These are phyloP conservation scores for Xenopus borealis DNA, from an alignment of 2,113 vertebrate species.

Conservation along the genomic window DNA sequence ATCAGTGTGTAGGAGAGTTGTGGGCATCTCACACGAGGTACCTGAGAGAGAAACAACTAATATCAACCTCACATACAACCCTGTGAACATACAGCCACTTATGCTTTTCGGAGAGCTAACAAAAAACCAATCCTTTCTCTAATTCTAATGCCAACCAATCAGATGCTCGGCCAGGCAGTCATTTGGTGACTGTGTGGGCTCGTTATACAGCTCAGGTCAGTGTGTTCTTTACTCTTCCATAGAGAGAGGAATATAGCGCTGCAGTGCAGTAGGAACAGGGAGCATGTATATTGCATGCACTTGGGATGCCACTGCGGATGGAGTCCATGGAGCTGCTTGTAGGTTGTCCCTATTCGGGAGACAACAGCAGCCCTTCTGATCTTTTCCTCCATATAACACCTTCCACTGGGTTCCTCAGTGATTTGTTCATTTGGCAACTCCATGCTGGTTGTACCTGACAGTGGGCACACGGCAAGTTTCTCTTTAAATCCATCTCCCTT, in stretches of 20 bases:
- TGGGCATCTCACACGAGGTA: no score
- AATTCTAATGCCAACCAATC: slow-evolving; percentile 23
- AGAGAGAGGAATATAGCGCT: not conserved
- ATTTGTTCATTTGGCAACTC: no score
- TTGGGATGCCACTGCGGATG: slow-evolving; percentile 12
- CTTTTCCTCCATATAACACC: not conserved
- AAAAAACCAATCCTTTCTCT: slow-evolving; percentile 3
- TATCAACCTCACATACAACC: no score
- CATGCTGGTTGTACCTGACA: no score
- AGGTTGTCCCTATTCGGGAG: not conserved
- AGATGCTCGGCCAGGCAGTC: not conserved
- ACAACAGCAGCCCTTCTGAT: not conserved
- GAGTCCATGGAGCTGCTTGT: not conserved
- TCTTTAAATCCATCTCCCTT: no score
- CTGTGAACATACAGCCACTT: no score
- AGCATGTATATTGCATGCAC: not conserved
- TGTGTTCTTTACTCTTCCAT: not conserved
- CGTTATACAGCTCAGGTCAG: slow-evolving; percentile 11
- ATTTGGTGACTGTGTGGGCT: not conserved
- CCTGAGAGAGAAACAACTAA: no score
- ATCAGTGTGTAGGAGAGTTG: no score
- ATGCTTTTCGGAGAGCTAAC: no score
- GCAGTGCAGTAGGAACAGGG: not conserved
- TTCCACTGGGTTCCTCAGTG: no score
- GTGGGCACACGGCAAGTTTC: no score